A percentile compares a stretch with the other conserved stretches of the same genome.
Evolutionary conservation across 2,113 vertebrate genomes (phyloP).

Genomic region (Brachyhypopomus occidentalis): DNA sequence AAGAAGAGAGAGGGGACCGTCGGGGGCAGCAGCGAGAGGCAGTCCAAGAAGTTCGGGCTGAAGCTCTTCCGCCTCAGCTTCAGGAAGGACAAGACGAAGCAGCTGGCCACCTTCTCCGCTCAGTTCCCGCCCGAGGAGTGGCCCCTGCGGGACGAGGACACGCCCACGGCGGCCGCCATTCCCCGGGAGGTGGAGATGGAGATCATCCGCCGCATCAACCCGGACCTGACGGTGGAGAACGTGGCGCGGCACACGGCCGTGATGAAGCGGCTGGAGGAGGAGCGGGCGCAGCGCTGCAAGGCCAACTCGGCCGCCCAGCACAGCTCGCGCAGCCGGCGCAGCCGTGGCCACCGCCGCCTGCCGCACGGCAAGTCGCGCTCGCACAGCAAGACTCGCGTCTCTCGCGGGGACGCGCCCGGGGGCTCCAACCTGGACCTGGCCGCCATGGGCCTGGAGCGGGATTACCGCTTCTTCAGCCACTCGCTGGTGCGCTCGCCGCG

Average conservation of each 20-base stretch:
- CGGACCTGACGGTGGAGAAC: constrained; percentile 97
- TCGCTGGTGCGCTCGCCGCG: constrained; percentile 84
- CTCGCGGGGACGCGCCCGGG: constrained; percentile 88
- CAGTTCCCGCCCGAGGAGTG: constrained; percentile 98
- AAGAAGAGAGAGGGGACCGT: constrained; percentile 90
- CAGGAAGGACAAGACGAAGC: constrained; percentile 97
- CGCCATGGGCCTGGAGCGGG: constrained; percentile 72
- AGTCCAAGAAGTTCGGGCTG: constrained; percentile 93
- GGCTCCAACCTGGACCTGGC: constrained; percentile 85
- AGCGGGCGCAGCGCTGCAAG: constrained; percentile 92
- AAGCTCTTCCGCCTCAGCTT: constrained; percentile 97
- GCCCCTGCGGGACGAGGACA: constrained; percentile 93
- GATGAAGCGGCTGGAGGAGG: constrained; percentile 98
- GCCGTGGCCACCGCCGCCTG: constrained; percentile 87
- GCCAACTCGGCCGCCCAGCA: constrained; percentile 90
- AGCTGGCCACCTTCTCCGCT: constrained; percentile 93
- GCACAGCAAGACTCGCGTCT: constrained; percentile 90
- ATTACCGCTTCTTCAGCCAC: constrained; percentile 88
- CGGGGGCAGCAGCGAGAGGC: constrained; percentile 79
- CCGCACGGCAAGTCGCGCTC: constrained; percentile 90
- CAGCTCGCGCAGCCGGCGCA: constrained; percentile 90
- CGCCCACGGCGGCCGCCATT: constrained; percentile 79
- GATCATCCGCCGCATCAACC: constrained; percentile 96
- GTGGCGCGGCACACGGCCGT: constrained; percentile 95
- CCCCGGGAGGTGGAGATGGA: constrained; percentile 97